phyloP scores from a whole-genome alignment of 1,140 invertebrate genomes.

The Dendroctonus ponderosae region DNA sequence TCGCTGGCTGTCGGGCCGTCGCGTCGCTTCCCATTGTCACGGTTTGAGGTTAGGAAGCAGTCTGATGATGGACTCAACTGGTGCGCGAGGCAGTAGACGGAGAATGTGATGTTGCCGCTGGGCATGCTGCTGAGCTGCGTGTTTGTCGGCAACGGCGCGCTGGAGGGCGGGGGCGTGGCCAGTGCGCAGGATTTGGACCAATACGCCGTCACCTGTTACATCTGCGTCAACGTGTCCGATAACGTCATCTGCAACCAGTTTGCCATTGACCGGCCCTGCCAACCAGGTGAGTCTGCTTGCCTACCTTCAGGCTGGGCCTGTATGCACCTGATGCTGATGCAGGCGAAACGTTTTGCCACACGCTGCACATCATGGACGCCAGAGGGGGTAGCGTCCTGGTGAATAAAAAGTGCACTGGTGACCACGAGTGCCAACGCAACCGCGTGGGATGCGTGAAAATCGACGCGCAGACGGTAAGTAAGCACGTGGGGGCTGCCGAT shows the following conservation, averaged over 20 bases:
- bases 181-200: slow-evolving; percentile 44
- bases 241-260: slow-evolving; percentile 67
- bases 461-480: slow-evolving; percentile 63
- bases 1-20: too few relatives aligned
- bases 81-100: neutral
- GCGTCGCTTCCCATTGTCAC: too few relatives aligned
- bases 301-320: neutral
- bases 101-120: slow-evolving; percentile 51
- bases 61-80: too few relatives aligned
- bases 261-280: slow-evolving; percentile 65
- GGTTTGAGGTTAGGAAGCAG: too few relatives aligned
- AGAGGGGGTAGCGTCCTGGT: slow-evolving; percentile 63
- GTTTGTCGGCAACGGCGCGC: slow-evolving; percentile 48
- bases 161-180: slow-evolving; percentile 38
- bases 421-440: slow-evolving; percentile 59
- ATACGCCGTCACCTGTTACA: slow-evolving; percentile 61
- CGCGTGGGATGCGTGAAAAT: slow-evolving; percentile 64
- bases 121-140: slow-evolving; percentile 51
- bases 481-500: slow-evolving; percentile 55
- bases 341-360: slow-evolving; percentile 64
- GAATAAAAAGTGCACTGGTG: slow-evolving; percentile 64
- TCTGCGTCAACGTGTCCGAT: slow-evolving; percentile 68
- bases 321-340: slow-evolving; percentile 5
- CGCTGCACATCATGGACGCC: slow-evolving; percentile 65
- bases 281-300: slow-evolving; percentile 49